Evolutionary conservation across 1,140 invertebrate genomes (phyloP), one percentile per base, ranked within the genome.

Genomic region (Laupala kohalensis): DNA sequence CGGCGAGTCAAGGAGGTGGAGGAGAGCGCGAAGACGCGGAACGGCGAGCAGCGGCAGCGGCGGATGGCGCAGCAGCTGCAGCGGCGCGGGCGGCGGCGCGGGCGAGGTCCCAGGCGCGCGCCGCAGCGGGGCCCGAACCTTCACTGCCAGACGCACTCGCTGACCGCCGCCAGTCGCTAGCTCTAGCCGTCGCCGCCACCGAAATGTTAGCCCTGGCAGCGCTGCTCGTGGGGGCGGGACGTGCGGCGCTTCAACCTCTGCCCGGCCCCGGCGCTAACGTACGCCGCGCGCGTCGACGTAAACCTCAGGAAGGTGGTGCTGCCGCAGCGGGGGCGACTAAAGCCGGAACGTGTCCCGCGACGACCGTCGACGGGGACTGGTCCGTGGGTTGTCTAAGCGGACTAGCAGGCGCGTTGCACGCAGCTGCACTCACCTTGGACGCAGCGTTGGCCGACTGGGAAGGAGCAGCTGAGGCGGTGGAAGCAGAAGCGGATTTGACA

Each of bases 371-470:
- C 4, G 15, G 70, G 62, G 23, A 53, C n/a, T 24, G 64, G 26
- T 4, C 25, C 27, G n/a, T 24, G 23, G 23, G 24, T n/a, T 68
- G 67, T 27, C 23, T 70, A 2, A 62, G 37, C 69, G 37, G 25
- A 25, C 37, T 70, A 23, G 69, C 37, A 24, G 23, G 27, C 24
- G 69, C 28, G 5, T n/a, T 70, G 25, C 37, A 70, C 19, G 37
- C 28, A 9, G 69, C 69, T 24, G 69, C 69, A 27, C 27, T 26
- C n/a, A 30, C 28, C 25, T 37, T 70, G 24, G 53, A 70, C 53
- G 53, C 69, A n/a, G 69, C 53, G n/a, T 23, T 70, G 53, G 63
- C 19, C 2, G 13, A 64, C 6, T 70, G 69, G 69, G 53, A 70
- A 23, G 24, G 26, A 6, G 9, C 37, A 19, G 37, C 37, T 9